These are phyloP conservation scores for Meloidogyne hapla DNA, from an alignment of 1,140 invertebrate genomes.

Conservation along the genomic window DNA sequence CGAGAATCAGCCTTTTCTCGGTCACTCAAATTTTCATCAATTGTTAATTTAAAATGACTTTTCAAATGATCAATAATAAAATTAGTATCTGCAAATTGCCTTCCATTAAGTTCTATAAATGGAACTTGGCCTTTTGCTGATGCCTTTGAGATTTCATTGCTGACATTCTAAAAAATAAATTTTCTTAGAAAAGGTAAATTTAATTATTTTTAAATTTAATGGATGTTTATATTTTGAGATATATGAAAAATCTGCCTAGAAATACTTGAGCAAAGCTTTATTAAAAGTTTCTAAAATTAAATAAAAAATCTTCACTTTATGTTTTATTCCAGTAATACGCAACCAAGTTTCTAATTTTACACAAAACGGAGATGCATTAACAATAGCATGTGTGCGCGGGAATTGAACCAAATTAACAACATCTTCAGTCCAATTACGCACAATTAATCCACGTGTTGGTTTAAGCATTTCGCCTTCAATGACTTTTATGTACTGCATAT, in stretches of 20 bases:
- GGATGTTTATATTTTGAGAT: too few species aligned
- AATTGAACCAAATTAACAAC: conserved; percentile 90
- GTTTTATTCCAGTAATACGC: background rate
- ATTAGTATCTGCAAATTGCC: conserved; percentile 84
- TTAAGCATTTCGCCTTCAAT: conserved; percentile 19
- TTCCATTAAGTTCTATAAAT: conserved; percentile 89
- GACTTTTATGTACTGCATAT: background rate
- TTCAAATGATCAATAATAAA: conserved; percentile 79
- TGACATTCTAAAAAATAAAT: background rate
- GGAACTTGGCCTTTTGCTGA: conserved; percentile 72
- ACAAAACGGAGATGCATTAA: conserved; percentile 83
- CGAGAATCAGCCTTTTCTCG: conserved; percentile 79
- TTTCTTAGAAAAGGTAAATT: too few species aligned
- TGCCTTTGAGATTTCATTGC: background rate
- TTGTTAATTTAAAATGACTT: conserved; percentile 79
- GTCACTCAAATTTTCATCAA: conserved; percentile 75
- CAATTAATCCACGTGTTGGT: conserved; percentile 23
- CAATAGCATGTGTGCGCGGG: conserved; percentile 76
- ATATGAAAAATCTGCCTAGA: too few species aligned
- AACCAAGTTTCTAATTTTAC: background rate
- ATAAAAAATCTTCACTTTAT: background rate
- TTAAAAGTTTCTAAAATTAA: too few species aligned
- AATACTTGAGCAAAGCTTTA: too few species aligned
- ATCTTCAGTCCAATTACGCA: conserved; percentile 80
- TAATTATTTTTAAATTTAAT: too few species aligned